Base-by-base conservation (phyloP, 2,797 vertebrate genomes). In the Manis pentadactyla region DNA sequence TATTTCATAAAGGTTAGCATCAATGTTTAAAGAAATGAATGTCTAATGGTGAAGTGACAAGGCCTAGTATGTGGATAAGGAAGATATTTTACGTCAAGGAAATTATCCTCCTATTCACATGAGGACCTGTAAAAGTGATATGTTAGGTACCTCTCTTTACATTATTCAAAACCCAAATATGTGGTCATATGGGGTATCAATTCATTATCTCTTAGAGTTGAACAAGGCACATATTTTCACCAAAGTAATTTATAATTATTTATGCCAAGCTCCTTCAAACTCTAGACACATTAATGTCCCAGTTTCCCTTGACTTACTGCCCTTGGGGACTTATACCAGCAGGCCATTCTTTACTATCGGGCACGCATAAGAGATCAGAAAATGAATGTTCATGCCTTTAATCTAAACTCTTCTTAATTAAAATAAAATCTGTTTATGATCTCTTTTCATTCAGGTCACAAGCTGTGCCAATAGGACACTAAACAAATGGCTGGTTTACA, bases 391-490 rank as follows among this genome's bases (percentile, higher is more conserved):
- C 1, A 46, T 96, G 88, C 1, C 59, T 96, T 93, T 83, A 91
- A 51, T 53, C 90, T 97, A 88, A 31, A n/a, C 91, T 94, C 57
- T 82, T 81, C 39, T 96, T 89, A 63, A 51, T 95, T 71, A 93
- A 95, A 93, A 94, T 83, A 11, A 75, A 90, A 88, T 27, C 73
- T 23, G 4, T 31, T 34, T 82, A 90, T 77, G 59, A 95, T 81
- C 90, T 74, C 7, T 5, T 55, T 96, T 91, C 42, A 82, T 71
- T 57, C 46, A 69, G 69, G 27, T 66, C 59, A 87, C 12, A 37
- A 74, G n/a, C 4, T 39, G 10, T 87, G 29, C 42, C 51, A 69
- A 57, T 2, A 89, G 18, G 39, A 74, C n/a, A 89, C n/a, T 61
- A 68, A 23, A 14, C 25, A 82, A 89, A 92, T 37, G 27, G 1